A percentile compares a stretch with the other conserved stretches of the same genome.
These are phyloP conservation scores for Lasiurus borealis DNA, from an alignment of 2,113 vertebrate species.

Conservation along the genomic window DNA sequence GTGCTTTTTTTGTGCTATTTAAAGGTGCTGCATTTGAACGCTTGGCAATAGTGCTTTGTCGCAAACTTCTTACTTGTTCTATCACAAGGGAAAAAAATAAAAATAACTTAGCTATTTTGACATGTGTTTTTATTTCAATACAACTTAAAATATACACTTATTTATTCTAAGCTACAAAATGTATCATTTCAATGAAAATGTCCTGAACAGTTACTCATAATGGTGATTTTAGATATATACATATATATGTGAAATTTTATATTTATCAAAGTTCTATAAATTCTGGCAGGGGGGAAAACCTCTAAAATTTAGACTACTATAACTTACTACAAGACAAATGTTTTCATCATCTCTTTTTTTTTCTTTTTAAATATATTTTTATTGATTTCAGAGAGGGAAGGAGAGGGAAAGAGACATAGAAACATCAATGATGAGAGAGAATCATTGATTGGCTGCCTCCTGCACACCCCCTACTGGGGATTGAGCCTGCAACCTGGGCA, in stretches of 20 bases:
- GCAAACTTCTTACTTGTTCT: constrained; percentile 88
- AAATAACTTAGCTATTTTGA: constrained; percentile 79
- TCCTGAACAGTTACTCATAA: constrained; percentile 45
- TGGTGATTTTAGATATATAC: background rate
- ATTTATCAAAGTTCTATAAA: constrained; percentile 51
- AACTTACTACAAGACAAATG: background rate
- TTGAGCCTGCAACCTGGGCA: no score
- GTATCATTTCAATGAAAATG: constrained; percentile 56
- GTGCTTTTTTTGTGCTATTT: constrained; percentile 83
- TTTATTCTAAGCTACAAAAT: constrained; percentile 62
- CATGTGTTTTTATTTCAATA: constrained; percentile 71
- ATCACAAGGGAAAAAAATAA: constrained; percentile 77
- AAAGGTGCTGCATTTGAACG: constrained; percentile 84
- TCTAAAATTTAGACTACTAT: constrained; percentile 38
- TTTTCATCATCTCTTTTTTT: constrained; percentile 35
- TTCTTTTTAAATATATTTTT: no score
- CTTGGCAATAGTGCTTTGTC: constrained; percentile 89
- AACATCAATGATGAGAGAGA: no score
- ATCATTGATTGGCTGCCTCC: no score
- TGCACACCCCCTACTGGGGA: no score
- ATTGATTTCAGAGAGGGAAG: no score
- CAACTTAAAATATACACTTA: constrained; percentile 61
- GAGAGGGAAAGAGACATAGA: no score
- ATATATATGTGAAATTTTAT: background rate
- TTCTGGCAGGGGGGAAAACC: background rate